Evolutionary conservation across 1,140 invertebrate species (phyloP).

Genomic region (Aethina tumida): DNA sequence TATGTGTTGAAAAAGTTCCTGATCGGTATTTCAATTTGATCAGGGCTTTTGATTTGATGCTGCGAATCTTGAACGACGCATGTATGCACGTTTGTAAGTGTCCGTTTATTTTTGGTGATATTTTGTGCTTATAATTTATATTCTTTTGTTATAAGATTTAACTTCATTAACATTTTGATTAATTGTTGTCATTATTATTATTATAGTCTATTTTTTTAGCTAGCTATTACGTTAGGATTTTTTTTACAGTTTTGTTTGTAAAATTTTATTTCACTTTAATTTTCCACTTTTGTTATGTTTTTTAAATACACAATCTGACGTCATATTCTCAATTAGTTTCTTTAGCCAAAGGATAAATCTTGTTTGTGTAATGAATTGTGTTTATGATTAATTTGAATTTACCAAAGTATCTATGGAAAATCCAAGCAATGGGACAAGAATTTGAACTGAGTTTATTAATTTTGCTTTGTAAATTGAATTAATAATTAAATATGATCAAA

Average conservation of each 20-base stretch:
- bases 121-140: constrained; percentile 20
- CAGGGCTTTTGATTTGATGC: constrained; percentile 5
- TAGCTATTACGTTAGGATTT: constrained; percentile 18
- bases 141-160: constrained; percentile 18
- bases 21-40: constrained; percentile 5
- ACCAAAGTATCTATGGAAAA: constrained; percentile 8
- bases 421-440: constrained; percentile 6
- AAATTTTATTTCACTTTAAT: constrained; percentile 22
- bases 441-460: not conserved
- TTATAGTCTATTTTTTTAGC: constrained; percentile 28
- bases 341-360: constrained; percentile 10
- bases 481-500: constrained; percentile 5
- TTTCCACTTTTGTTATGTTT: constrained; percentile 7
- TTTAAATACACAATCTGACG: constrained; percentile 8
- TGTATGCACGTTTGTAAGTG: not conserved
- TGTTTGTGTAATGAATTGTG: constrained; percentile 6
- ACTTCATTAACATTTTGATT: constrained; percentile 14
- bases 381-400: constrained; percentile 9
- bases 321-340: constrained; percentile 10
- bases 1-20: not conserved
- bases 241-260: constrained; percentile 23
- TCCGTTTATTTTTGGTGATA: constrained; percentile 17
- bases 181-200: constrained; percentile 23
- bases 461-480: constrained; percentile 8
- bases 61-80: not conserved